Evolutionary conservation across 2,888 invertebrate genomes (phyloP).

Genomic region (Cantharis rufa): DNA sequence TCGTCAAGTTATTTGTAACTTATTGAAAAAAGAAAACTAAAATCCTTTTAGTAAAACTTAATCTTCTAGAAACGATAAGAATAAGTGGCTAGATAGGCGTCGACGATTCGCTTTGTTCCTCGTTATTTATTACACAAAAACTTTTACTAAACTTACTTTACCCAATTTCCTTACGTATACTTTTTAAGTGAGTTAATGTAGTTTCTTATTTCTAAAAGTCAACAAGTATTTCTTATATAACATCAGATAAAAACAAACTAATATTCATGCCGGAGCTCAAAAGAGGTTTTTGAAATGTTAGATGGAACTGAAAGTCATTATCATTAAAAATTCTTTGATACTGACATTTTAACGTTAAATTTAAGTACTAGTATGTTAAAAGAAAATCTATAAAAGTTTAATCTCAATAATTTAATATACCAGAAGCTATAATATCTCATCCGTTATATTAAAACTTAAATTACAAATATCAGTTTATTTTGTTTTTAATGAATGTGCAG

Average conservation of each 20-base stretch:
- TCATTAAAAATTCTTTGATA: not conserved
- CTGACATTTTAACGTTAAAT: not conserved
- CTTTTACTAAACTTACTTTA: conserved; percentile 4
- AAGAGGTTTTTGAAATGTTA: not conserved
- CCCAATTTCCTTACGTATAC: conserved; percentile 2
- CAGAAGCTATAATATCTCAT: not conserved
- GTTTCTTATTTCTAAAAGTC: conserved; percentile 5
- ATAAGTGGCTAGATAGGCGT: conserved; percentile 8
- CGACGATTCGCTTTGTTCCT: conserved; percentile 1
- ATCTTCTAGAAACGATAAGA: conserved; percentile 22
- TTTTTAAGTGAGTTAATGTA: conserved; percentile 6
- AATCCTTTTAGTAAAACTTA: conserved; percentile 17
- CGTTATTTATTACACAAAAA: conserved; percentile 11
- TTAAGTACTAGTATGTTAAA: not conserved
- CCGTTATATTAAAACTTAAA: not conserved
- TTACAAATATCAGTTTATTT: not conserved
- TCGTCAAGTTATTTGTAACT: conserved; percentile 6
- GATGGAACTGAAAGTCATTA: not conserved
- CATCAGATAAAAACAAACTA: not conserved
- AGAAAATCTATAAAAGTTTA: not conserved
- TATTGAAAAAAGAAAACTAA: conserved; percentile 16
- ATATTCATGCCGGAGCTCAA: not conserved
- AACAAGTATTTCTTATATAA: conserved; percentile 4
- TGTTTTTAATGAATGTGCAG: not conserved
- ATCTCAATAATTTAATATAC: not conserved